Base-by-base conservation (phyloP, 2,888 invertebrate species). In the Hyposoter dolosus region DNA sequence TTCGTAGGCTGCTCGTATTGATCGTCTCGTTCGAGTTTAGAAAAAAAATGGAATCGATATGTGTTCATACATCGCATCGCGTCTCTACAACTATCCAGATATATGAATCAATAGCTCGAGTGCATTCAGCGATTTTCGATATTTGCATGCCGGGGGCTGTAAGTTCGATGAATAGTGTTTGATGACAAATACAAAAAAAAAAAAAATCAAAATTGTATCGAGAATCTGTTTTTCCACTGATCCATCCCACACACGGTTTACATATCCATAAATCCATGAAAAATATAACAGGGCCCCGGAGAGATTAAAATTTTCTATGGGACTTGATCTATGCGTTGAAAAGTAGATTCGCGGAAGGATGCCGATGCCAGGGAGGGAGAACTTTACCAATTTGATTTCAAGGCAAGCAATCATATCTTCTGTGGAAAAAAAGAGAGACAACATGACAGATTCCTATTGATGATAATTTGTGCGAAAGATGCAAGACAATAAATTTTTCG, bases 111-210 rank as follows among this genome's bases (percentile, higher is more conserved):
- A 85, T 82, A 72, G 56, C 80, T 19, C 60, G 65, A 56, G 69
- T 72, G 56, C 50, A 68, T 66, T 60, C 50, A 32, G 65, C 28
- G 75, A 76, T 77, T 47, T 19, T 71, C 71, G 65, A 45, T 53
- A 60, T 63, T 65, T 50, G 63, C 15, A 35, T 53, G 23, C 40
- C 32, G 68, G n/a, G 50, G 19, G 19, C 53, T 45, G 45, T 71
- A 72, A 76, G 75, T 71, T 69, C 72, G 68, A 83, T 83, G 83
- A 86, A 81, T 86, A 86, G 81, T 76, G 76, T 50, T 53, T 83
- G 80, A 77, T 77, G 83, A 83, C 74, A 75, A 35, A 19, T n/a
- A 40, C 56, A 45, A 32, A 80, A 23, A 76, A 77, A 68, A 72
- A 53, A 71, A 85, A 71, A 76, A 65, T 80, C 32, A 85, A 71